phyloP scores from a whole-genome alignment of 2,888 invertebrate genomes.

The Baronia brevicornis region DNA sequence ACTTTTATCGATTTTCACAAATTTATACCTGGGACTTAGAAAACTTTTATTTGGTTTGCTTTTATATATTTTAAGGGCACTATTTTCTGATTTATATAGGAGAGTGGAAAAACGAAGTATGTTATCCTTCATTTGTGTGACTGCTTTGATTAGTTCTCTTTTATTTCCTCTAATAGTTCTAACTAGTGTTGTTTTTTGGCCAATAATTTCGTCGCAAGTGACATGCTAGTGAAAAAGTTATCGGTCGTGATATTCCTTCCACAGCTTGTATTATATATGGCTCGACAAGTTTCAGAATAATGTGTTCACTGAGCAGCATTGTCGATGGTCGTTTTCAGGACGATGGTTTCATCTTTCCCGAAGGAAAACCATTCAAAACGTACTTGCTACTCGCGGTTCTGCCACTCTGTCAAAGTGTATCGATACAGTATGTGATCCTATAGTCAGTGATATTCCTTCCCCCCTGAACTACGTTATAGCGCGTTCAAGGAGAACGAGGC shows the following conservation, averaged over 20 bases:
- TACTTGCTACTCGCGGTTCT: too few species aligned
- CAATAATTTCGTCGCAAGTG: constrained; percentile 1
- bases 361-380: constrained; percentile 2
- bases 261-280: not conserved
- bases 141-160: too few species aligned
- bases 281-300: not conserved
- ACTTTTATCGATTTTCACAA: constrained; percentile 1
- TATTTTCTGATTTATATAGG: constrained; percentile 2
- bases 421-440: too few species aligned
- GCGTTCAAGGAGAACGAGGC: not conserved
- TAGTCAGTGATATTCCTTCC: too few species aligned
- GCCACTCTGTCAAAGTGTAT: too few species aligned
- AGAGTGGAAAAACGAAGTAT: constrained; percentile 2
- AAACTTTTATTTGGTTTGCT: constrained; percentile 1
- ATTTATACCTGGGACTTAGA: constrained; percentile 1
- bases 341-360: not conserved
- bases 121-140: too few species aligned
- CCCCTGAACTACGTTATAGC: not conserved
- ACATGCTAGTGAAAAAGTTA: too few species aligned
- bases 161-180: not conserved
- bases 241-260: constrained; percentile 3
- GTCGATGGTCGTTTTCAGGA: constrained; percentile 1
- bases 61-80: not conserved
- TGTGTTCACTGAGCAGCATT: constrained; percentile 1
- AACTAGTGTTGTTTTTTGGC: constrained; percentile 1